A percentile compares a stretch with the other conserved stretches of the same genome.
Evolutionary conservation across 1,140 invertebrate genomes (phyloP).

Genomic region (Eufriesea mexicana): DNA sequence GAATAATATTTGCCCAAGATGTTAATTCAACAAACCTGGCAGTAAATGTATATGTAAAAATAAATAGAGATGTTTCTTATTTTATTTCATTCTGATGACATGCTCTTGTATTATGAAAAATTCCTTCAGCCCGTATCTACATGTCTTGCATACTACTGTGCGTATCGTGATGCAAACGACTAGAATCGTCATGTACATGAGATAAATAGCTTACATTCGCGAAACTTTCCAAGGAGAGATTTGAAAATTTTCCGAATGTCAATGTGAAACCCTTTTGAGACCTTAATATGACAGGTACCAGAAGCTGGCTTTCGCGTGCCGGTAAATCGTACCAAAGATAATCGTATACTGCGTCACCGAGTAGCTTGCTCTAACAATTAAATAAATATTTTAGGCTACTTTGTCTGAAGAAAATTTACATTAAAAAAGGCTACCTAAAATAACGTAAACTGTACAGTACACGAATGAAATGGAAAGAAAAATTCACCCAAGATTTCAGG

Average conservation of each 20-base stretch:
- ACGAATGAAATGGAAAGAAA: too few species aligned
- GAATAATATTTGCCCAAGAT: too few species aligned
- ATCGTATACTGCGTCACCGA: constrained; percentile 47
- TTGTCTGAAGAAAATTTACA: neutral
- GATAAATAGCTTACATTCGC: constrained; percentile 36
- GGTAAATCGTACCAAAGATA: constrained; percentile 52
- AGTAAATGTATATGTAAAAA: too few species aligned
- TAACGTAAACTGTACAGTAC: too few species aligned
- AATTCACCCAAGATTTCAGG: too few species aligned
- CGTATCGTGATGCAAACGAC: too few species aligned
- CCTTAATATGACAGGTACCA: constrained; percentile 55
- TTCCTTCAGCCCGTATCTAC: too few species aligned
- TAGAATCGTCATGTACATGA: neutral
- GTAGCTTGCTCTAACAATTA: constrained; percentile 42
- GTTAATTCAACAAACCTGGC: too few species aligned
- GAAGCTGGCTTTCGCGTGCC: constrained; percentile 29
- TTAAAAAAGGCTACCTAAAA: neutral
- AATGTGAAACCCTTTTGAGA: constrained; percentile 55
- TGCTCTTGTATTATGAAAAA: too few species aligned
- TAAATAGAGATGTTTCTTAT: too few species aligned
- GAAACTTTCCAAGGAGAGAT: constrained; percentile 55
- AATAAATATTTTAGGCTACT: neutral
- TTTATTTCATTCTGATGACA: too few species aligned
- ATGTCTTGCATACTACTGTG: neutral
- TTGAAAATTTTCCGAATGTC: constrained; percentile 54